Base-by-base conservation (phyloP, 2,113 vertebrate species). In the Fregetta grallaria region DNA sequence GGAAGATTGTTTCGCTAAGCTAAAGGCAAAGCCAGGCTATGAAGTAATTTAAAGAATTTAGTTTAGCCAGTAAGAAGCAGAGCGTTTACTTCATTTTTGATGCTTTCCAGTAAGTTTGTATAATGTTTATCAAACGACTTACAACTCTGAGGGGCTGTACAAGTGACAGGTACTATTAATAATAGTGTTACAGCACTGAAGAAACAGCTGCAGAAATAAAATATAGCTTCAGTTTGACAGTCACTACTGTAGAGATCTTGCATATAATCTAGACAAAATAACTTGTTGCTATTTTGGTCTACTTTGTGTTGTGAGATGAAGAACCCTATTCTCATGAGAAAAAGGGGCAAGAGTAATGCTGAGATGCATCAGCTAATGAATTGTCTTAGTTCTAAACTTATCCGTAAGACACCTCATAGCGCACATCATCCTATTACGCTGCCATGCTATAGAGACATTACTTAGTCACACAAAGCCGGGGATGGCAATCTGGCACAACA, bases 261-360 rank as follows among this genome's bases (percentile, higher is more conserved):
- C 72, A 88, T 88, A 67, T 91, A 70, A 92, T 55, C 36, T 29
- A 92, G 91, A 80, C 86, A 84, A 94, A 91, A 50, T 67, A 82
- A 93, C 52, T 92, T 90, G 72, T 27, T 91, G 83, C 89, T 94
- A 84, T 88, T 96, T 91, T 84, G 38, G 83, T 89, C 83, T 53
- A 5, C 61, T 93, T 72, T 3, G 7, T 18, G 17, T 42, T 85
- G 72, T 45, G 40, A 92, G 79, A 94, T 71, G 56, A 85, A 86
- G 50, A 86, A 84, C 1, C 4, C 50, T 76, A 40, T 55, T 95
- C 76, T 80, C 45, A 16, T 32, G 72, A 92, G 89, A 62, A 83
- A 49, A 67, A 62, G 83, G 59, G 59, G 79, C 49, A 88, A 65
- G 36, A 88, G 16, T 61, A 56, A 73, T 22, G 38, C 62, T 68